Percentiles rank a stretch among this genome's conserved stretches.
phyloP scores from a whole-genome alignment of 2,113 vertebrate species.

The Hippopotamus amphibius region DNA sequence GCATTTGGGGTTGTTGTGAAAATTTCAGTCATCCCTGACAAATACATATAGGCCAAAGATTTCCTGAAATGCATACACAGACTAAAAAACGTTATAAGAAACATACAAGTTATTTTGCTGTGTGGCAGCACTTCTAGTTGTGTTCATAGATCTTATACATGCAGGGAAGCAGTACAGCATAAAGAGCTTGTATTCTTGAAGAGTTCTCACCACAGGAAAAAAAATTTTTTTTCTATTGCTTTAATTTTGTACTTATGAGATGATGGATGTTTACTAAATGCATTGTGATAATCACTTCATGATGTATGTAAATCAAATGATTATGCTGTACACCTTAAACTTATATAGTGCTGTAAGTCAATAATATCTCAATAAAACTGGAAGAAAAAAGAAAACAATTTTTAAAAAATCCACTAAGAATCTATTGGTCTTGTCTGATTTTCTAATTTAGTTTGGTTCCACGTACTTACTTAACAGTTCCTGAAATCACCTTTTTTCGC shows the following conservation, averaged over 20 bases:
- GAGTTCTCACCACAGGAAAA: neutral
- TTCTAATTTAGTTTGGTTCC: too few species aligned
- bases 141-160: neutral
- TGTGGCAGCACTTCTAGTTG: neutral
- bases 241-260: neutral
- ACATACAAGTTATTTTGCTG: neutral
- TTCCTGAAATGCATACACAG: neutral
- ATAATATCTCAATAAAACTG: too few species aligned
- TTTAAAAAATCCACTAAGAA: too few species aligned
- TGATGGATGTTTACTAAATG: neutral
- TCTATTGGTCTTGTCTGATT: too few species aligned
- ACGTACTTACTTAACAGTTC: too few species aligned
- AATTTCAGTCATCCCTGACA: conserved; percentile 16
- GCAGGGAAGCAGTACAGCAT: neutral
- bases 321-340: neutral
- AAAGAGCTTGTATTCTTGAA: neutral
- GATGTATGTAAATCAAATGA: neutral
- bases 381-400: too few species aligned
- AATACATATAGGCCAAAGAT: neutral
- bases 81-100: conserved; percentile 8
- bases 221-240: neutral
- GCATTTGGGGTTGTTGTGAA: neutral
- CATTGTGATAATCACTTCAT: neutral
- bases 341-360: neutral
- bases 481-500: neutral